phyloP scores from a whole-genome alignment of 2,113 vertebrate species.

The Silurus asotus region DNA sequence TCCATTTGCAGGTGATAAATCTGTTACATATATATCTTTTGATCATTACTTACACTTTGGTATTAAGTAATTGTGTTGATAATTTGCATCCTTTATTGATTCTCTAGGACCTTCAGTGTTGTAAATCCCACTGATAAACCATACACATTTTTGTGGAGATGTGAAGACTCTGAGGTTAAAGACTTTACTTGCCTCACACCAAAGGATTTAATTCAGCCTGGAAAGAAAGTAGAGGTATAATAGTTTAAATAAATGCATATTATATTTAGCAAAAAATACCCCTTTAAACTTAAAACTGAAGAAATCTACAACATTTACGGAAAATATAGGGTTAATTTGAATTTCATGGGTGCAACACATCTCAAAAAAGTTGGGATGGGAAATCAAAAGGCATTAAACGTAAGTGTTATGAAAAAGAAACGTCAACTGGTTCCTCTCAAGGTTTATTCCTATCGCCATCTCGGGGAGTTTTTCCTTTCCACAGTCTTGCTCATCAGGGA shows the following conservation, averaged over 20 bases:
- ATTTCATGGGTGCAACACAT: too few relatives aligned
- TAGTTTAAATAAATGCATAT: background rate
- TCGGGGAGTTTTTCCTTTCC: too few relatives aligned
- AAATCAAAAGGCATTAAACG: too few relatives aligned
- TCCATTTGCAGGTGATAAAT: conserved; percentile 68
- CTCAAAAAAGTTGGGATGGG: too few relatives aligned
- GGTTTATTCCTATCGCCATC: too few relatives aligned
- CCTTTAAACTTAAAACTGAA: too few relatives aligned
- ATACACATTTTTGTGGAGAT: conserved; percentile 83
- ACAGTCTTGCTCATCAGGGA: too few relatives aligned
- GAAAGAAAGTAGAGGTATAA: conserved; percentile 80
- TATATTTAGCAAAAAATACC: background rate
- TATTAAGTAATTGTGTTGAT: conserved; percentile 7
- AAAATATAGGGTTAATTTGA: too few relatives aligned
- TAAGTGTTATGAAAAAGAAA: too few relatives aligned
- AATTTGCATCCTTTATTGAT: background rate
- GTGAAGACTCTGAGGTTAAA: conserved; percentile 68
- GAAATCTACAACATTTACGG: too few relatives aligned
- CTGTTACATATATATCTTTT: background rate
- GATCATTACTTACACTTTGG: background rate
- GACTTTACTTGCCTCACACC: conserved; percentile 80
- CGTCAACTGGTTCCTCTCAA: too few relatives aligned
- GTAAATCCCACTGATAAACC: conserved; percentile 80
- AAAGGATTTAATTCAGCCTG: conserved; percentile 73
- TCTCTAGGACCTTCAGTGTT: conserved; percentile 77